Base-by-base conservation (phyloP, 2,797 vertebrate genomes). In the Pipistrellus nathusii region DNA sequence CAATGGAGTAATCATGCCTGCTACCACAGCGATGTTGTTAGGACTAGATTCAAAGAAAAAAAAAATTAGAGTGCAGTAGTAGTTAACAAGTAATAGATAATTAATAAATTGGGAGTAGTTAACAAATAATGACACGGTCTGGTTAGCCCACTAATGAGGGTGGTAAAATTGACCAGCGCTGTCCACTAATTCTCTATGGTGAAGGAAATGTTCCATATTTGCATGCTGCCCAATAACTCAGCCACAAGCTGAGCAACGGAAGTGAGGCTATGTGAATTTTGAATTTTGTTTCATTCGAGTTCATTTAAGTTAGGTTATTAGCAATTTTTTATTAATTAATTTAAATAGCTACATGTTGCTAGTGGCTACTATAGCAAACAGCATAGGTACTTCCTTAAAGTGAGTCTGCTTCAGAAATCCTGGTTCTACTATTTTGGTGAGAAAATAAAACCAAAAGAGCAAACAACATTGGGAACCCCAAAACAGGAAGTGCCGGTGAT, bases 371-470 rank as follows among this genome's bases (percentile, higher is more conserved):
- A 7, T 32, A 51, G 6, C 35, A 41, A 69, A 64, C 2, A 78
- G 30, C 38, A 8, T 0, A 90, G 48, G 72, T 55, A 94, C 77
- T 94, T 90, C 93, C 85, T 59, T 90, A 93, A 91, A 96, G 30
- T 64, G 53, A 85, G 21, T 93, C 20, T 51, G 48, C 72, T 66
- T 95, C 76, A 95, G 80, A 93, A 94, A 87, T 85, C 59, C 76
- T 95, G 35, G 71, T 92, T 95, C 82, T 88, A 90, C 64, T 78
- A 83, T 68, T 93, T 84, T 11, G 88, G 75, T 44, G 53, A 95
- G 59, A 96, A 88, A 90, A 32, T 93, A 83, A 95, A 96, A 88
- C 82, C 94, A 88, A 93, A 88, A 94, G 85, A 85, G 44, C 72
- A 89, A 95, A 76, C 46, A 81, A 27, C 59, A 57, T 14, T 0